phyloP scores from a whole-genome alignment of 2,888 invertebrate species.

The Lordiphosa fenestrarum region DNA sequence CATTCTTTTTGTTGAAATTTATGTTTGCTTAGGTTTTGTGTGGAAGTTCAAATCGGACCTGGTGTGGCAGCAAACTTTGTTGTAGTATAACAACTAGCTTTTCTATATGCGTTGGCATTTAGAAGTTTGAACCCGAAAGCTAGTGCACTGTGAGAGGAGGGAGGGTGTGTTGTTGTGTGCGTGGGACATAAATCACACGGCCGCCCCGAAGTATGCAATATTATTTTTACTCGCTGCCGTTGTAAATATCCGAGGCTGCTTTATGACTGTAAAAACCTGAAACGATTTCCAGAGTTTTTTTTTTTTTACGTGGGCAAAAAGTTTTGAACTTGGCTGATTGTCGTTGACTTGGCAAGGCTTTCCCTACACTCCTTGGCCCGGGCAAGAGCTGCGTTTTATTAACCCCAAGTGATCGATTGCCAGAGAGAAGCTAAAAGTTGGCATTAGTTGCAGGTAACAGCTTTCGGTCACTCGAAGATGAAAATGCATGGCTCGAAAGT shows the following conservation, averaged over 20 bases:
- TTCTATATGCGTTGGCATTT: conserved; percentile 41
- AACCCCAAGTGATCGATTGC: conserved; percentile 58
- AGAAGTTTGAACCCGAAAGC: conserved; percentile 1
- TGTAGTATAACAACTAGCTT: too few relatives aligned
- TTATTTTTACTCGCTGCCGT: conserved; percentile 45
- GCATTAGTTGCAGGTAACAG: conserved; percentile 35
- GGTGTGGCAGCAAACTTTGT: too few relatives aligned
- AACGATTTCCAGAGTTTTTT: conserved; percentile 41
- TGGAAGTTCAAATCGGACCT: too few relatives aligned
- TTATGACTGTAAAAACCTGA: conserved; percentile 58
- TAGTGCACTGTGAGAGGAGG: conserved; percentile 26
- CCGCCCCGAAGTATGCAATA: conserved; percentile 46
- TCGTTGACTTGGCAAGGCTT: conserved; percentile 31
- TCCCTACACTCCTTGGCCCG: background rate
- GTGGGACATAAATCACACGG: conserved; percentile 52
- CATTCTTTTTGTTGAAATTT: too few relatives aligned
- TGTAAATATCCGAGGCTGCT: conserved; percentile 41
- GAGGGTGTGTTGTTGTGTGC: background rate
- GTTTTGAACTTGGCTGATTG: conserved; percentile 12
- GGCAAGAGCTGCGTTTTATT: conserved; percentile 41
- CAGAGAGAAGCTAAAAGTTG: conserved; percentile 22
- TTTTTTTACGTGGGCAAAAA: background rate
- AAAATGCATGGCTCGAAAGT: conserved; percentile 2
- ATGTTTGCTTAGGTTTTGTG: too few relatives aligned
- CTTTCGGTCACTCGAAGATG: background rate